Base-by-base conservation (phyloP, 2,888 invertebrate genomes). In the Caenorhabditis sp. region DNA sequence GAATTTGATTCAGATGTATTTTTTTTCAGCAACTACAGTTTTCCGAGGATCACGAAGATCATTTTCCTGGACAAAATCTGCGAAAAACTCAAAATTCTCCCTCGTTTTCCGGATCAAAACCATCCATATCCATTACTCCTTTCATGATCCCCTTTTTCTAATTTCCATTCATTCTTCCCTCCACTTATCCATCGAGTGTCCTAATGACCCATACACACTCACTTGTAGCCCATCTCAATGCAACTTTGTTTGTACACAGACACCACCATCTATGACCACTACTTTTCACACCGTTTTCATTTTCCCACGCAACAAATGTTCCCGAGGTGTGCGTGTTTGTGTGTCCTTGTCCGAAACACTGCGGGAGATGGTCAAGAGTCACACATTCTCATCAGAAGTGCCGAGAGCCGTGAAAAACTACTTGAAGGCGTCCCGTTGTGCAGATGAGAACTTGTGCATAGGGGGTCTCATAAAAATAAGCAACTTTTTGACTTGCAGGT, bases 191-290 rank as follows among this genome's bases (percentile, higher is more conserved):
- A 69, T 56, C 12, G 41, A 56, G 44, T 70, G 58, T 24, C 58
- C 69, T 58, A 70, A 70, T 70, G 69, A 70, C 69, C 69, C 72
- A 35, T 49, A 51, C 24, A 19, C 58, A 58, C 70, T 44, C 47
- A 56, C 69, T 56, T 66, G 14, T 28, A 38, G 8, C 58, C n/a
- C 19, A 16, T 64, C 44, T 49, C 35, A 66, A 51, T 66, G 66
- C 31, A 66, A 66, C 51, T 66, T 59, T 59, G 44, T 72, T 72
- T 59, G 58, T 72, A 47, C 59, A 72, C 59, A 72, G 8, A 3
- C 26, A n/a, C 26, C 41, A 16, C 22, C 8, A 10, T n/a, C 28
- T 58, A 12, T 44, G 3, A 31, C 58, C 26, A 44, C 63, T 14
- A 47, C 63, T 63, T 63, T 63, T 59, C 72, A 72, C 72, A 72